A percentile compares a stretch with the other conserved stretches of the same genome.
phyloP scores from a whole-genome alignment of 37 sponge, comb jelly and placozoan genomes.

The Hexactinellida sp. region DNA sequence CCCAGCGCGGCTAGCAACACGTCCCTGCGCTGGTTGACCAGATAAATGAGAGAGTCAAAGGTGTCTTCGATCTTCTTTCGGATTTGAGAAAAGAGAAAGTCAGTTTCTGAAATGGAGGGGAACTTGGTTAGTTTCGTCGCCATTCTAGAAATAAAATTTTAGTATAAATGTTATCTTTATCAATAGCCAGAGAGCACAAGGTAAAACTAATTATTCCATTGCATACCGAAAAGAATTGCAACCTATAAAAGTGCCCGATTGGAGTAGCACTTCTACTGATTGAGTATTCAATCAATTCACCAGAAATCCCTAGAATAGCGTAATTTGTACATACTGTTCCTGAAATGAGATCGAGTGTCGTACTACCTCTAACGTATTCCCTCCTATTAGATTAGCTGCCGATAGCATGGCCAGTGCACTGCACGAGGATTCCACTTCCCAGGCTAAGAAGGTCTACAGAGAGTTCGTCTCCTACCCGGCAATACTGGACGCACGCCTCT shows the following conservation, averaged over 20 bases:
- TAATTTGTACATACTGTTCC: neutral
- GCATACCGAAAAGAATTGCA: too few species aligned
- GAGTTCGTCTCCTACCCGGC: neutral
- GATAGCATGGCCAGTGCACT: neutral
- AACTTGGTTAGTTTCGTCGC: neutral
- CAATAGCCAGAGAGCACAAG: too few species aligned
- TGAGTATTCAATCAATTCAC: too few species aligned
- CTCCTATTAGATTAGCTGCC: too few species aligned
- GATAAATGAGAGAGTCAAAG: neutral
- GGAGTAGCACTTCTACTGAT: too few species aligned
- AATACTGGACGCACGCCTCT: neutral
- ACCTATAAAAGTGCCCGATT: too few species aligned
- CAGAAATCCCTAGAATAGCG: neutral
- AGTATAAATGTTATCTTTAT: neutral
- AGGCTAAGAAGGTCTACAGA: neutral
- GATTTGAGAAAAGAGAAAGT: neutral
- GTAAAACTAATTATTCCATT: too few species aligned
- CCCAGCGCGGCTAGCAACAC: neutral
- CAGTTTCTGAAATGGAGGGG: neutral
- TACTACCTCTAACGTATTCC: too few species aligned
- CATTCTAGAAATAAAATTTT: neutral
- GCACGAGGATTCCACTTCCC: neutral
- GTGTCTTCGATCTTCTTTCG: neutral
- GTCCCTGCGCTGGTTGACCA: neutral
- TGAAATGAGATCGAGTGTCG: neutral